These are phyloP conservation scores for Melanostigma gelatinosum DNA, from an alignment of 2,113 vertebrate species.

Conservation along the genomic window DNA sequence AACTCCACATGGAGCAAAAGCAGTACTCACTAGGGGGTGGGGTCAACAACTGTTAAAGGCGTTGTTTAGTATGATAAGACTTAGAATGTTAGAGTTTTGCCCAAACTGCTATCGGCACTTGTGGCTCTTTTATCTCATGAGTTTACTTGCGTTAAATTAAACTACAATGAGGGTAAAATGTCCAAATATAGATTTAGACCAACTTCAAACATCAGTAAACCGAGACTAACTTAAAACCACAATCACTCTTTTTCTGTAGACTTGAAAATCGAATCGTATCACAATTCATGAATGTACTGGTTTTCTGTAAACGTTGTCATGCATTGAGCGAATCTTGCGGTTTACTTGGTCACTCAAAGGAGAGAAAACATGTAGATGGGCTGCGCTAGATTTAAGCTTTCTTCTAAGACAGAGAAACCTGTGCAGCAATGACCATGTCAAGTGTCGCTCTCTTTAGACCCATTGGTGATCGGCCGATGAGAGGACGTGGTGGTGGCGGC, in stretches of 20 bases:
- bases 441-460: slow-evolving; percentile 79
- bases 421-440: no score
- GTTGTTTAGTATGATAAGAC: slow-evolving; percentile 49
- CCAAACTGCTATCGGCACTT: background rate
- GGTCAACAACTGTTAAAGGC: slow-evolving; percentile 29
- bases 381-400: background rate
- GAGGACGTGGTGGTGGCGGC: slow-evolving; percentile 89
- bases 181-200: background rate
- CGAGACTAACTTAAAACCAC: background rate
- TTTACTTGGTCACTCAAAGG: background rate
- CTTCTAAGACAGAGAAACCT: background rate
- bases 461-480: slow-evolving; percentile 89
- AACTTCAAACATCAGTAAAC: background rate
- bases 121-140: background rate
- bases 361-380: background rate
- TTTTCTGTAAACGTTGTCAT: background rate
- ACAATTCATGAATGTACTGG: background rate
- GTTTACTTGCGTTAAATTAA: background rate
- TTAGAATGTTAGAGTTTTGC: background rate
- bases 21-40: background rate
- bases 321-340: background rate
- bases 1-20: background rate
- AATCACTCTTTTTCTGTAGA: background rate
- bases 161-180: background rate
- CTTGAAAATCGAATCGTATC: background rate